Evolutionary conservation across 2,888 invertebrate genomes (phyloP), one percentile per base, ranked within the genome.

Genomic region (Sylvicola fuscatus): DNA sequence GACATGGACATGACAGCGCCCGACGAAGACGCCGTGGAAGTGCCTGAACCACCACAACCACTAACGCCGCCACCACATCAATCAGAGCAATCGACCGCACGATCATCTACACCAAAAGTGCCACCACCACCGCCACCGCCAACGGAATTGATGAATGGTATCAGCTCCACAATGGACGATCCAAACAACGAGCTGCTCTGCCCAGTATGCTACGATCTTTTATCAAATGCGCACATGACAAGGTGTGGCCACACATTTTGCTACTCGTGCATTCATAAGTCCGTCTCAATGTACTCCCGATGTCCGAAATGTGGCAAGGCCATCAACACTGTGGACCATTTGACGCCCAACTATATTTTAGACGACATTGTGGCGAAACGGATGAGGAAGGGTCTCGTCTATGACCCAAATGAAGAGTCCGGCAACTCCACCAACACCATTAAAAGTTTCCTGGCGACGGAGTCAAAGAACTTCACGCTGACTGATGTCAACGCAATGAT

Each of bases 241-340:
- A 72, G 78, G 44, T 90, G 92, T 58, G 90, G 90, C 0, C 90
- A 92, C 54, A 87, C 87, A 2, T 92, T 84, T 61, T 92, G 92
- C 57, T 75, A 72, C 50, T 66, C 70, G 13, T 92, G 90, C 56
- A 81, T 90, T 34, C 58, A 61, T 14, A 68, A 67, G 43, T 69
- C 74, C 3, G 60, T 82, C 28, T 73, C 76, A 47, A 58, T 63
- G 3, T 65, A 62, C 39, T 69, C 71, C 39, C 64, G 78, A 32
- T 90, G 89, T 53, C 87, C 89, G 2, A 82, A 83, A 53, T 90
- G 89, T 54, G 79, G 76, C 46, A 72, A 70, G 11, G 64, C 69
- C 2, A 60, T 86, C 7, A 69, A 72, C 2, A 69, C 68, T 1
- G 65, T 66, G 42, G 83, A 75, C 44, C 66, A 73, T 48, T 74